phyloP scores from a whole-genome alignment of 2,888 invertebrate genomes.

The Micoletzkya japonica region DNA sequence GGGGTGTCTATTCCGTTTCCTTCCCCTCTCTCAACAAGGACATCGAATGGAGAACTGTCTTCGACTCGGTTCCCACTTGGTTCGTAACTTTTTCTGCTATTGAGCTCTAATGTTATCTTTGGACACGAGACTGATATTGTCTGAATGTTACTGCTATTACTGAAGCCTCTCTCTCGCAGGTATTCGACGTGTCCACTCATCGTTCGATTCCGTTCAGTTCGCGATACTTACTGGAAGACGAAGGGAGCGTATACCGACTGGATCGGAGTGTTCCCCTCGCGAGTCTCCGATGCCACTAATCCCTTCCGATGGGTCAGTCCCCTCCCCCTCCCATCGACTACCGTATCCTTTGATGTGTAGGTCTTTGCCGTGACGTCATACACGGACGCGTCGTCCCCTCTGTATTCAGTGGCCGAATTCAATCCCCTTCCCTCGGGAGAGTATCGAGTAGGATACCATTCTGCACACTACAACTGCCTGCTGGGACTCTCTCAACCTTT shows the following conservation, averaged over 20 bases:
- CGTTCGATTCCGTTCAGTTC: slow-evolving; percentile 41
- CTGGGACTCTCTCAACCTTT: slow-evolving; percentile 44
- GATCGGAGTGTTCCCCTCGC: slow-evolving; percentile 48
- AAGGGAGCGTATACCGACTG: slow-evolving; percentile 54
- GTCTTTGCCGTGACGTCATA: slow-evolving; percentile 31
- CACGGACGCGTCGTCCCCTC: slow-evolving; percentile 16
- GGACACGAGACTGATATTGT: background rate
- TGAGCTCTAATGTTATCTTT: background rate
- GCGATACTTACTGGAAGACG: slow-evolving; percentile 40
- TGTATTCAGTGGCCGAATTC: slow-evolving; percentile 43
- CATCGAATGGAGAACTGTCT: slow-evolving; percentile 14
- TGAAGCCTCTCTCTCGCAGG: slow-evolving; percentile 46
- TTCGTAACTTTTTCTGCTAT: background rate
- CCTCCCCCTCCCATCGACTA: background rate
- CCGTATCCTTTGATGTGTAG: slow-evolving; percentile 29
- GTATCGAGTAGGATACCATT: slow-evolving; percentile 50
- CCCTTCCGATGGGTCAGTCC: slow-evolving; percentile 16
- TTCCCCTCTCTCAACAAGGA: background rate
- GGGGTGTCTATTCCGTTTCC: slow-evolving; percentile 35
- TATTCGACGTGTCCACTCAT: slow-evolving; percentile 44
- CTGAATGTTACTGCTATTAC: background rate
- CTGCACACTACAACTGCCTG: slow-evolving; percentile 36
- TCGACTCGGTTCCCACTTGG: slow-evolving; percentile 17
- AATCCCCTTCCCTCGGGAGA: slow-evolving; percentile 41
- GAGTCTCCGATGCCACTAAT: slow-evolving; percentile 17